Evolutionary conservation across 2,113 vertebrate species (phyloP), one percentile per base, ranked within the genome.

Genomic region (Bagarius yarrelli): DNA sequence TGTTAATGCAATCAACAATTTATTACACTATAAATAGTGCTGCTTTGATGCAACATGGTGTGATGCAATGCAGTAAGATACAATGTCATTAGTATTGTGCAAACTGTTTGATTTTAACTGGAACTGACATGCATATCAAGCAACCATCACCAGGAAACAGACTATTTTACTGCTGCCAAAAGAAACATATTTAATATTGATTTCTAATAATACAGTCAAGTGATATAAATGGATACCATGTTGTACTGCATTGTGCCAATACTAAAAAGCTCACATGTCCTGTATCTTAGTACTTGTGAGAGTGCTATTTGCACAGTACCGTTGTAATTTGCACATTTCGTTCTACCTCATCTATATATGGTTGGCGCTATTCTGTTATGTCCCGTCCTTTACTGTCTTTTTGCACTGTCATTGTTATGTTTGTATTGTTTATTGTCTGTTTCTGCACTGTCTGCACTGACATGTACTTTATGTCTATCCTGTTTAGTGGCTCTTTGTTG

Each of bases 41-140:
- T 25, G 14, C 14, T 34, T 30, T 67, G 36, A 44, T n/a, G 64
- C 64, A 67, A 40, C 13, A 67, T 23, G 30, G 34, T 25, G 13
- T 69, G 23, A 23, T 25, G 66, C 40, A 70, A 70, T 27, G 25
- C 13, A 25, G 14, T 25, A 40, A 50, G 40, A 25, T 36, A n/a
- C 12, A 70, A 70, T 47, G 13, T 47, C 40, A 50, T 70, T 70
- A 25, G 67, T 25, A 70, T 25, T 50, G 40, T 47, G 67, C 40
- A 50, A 70, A 70, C 40, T 23, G 67, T 70, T 69, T 69, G 66
- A 69, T 47, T 69, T 69, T 69, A 69, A 70, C 67, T 8, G 40
- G 67, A 47, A 70, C n/a, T 25, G 40, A 27, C 23, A 18, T 13
- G 40, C 64, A 47, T 21, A 40, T 40, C 64, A n/a, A 1, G 27